Conservation (phyloP, 2,888 invertebrate genomes). For the Tigriopus californicus region DNA sequence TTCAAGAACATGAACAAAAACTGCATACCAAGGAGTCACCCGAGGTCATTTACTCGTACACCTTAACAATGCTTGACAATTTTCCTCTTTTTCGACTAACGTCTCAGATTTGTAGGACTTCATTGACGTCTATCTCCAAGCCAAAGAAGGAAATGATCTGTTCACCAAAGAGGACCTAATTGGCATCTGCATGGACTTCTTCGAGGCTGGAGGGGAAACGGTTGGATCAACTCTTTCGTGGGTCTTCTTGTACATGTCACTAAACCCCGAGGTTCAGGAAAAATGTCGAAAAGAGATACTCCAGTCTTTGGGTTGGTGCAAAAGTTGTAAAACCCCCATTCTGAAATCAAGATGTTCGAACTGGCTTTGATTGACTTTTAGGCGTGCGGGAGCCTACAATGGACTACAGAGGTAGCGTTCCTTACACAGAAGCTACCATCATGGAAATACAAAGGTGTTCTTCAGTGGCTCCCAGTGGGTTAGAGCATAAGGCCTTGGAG, state of each 20-base stretch:
- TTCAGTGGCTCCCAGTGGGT: neutral
- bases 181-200: conserved; percentile 8
- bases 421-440: conserved; percentile 6
- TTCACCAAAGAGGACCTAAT: conserved; percentile 4
- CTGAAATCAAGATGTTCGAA: too few species aligned
- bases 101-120: neutral
- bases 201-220: conserved; percentile 7
- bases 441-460: conserved; percentile 2
- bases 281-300: neutral
- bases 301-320: neutral
- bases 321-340: too few species aligned
- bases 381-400: neutral
- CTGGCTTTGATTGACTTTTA: too few species aligned
- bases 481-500: neutral
- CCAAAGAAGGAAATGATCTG: neutral
- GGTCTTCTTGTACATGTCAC: conserved; percentile 1
- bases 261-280: conserved; percentile 3
- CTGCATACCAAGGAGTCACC: neutral
- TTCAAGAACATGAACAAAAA: neutral
- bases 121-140: conserved; percentile 3
- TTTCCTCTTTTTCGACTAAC: too few species aligned
- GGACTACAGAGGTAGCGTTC: neutral
- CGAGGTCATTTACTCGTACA: neutral
- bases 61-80: too few species aligned
- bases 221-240: neutral